phyloP scores from a whole-genome alignment of 2,113 vertebrate species.

The Chiloscyllium plagiosum region DNA sequence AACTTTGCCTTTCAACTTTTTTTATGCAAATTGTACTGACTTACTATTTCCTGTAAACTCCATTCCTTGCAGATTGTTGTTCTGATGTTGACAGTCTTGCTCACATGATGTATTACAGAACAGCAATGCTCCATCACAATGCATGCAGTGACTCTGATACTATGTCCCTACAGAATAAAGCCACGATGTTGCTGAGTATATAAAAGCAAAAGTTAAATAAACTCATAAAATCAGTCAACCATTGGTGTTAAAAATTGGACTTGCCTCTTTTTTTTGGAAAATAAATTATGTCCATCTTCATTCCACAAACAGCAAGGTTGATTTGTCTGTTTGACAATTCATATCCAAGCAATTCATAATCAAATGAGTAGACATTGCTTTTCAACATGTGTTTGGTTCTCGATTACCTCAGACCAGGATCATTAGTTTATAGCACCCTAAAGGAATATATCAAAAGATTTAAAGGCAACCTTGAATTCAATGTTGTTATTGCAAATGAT shows the following conservation, averaged over 20 bases:
- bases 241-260: not conserved
- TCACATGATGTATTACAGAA: not conserved
- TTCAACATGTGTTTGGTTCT: not conserved
- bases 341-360: not conserved
- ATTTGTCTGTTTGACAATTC: not conserved
- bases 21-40: not conserved
- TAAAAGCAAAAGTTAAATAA: slow-evolving; percentile 3
- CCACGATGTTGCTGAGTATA: not conserved
- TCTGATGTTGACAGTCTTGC: not conserved
- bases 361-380: not conserved
- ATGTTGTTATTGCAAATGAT: not conserved
- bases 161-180: not conserved
- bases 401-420: not conserved
- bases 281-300: not conserved
- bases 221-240: not conserved
- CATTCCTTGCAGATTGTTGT: not conserved
- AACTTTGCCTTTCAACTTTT: not conserved
- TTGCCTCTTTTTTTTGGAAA: not conserved
- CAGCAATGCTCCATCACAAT: not conserved
- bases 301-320: not conserved
- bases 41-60: not conserved
- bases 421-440: not conserved
- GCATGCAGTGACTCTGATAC: not conserved
- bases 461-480: not conserved
- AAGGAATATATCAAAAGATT: not conserved